Conservation (phyloP, 2,888 invertebrate species). For the Cyaniris semiargus region DNA sequence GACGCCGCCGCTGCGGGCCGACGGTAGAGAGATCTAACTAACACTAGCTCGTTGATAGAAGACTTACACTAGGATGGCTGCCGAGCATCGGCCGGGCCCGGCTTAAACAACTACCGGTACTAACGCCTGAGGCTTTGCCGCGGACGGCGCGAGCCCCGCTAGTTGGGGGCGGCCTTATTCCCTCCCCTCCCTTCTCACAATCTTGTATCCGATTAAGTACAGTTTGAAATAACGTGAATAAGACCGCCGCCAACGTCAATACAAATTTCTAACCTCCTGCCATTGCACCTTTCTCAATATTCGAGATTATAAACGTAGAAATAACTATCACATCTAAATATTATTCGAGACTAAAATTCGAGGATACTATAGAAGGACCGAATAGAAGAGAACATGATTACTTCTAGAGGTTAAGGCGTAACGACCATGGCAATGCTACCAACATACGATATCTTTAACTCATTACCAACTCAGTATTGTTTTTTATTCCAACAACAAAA, state of each 20-base stretch:
- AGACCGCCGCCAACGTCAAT: slow-evolving; percentile 22
- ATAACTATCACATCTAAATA: slow-evolving; percentile 26
- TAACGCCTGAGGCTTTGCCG: slow-evolving; percentile 20
- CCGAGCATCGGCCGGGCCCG: slow-evolving; percentile 29
- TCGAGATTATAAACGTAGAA: slow-evolving; percentile 28
- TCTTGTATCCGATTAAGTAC: slow-evolving; percentile 14
- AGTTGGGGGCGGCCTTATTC: slow-evolving; percentile 15
- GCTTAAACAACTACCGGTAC: slow-evolving; percentile 26
- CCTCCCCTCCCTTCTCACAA: background rate
- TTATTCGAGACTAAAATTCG: slow-evolving; percentile 22
- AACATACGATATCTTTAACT: background rate
- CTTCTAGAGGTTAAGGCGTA: background rate
- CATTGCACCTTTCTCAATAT: slow-evolving; percentile 19
- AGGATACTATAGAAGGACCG: slow-evolving; percentile 6
- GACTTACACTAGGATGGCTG: slow-evolving; percentile 54
- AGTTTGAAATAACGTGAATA: background rate
- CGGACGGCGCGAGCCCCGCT: slow-evolving; percentile 10
- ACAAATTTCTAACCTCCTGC: slow-evolving; percentile 14
- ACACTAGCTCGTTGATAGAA: slow-evolving; percentile 77
- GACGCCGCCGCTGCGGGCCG: background rate
- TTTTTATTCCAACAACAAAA: background rate
- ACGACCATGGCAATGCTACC: background rate
- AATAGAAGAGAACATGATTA: background rate
- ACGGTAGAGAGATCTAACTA: slow-evolving; percentile 46
- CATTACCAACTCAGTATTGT: background rate